Percentiles rank a stretch among this genome's conserved stretches.
These are phyloP conservation scores for Brachyptera risi DNA, from an alignment of 2,888 invertebrate genomes.

Conservation along the genomic window DNA sequence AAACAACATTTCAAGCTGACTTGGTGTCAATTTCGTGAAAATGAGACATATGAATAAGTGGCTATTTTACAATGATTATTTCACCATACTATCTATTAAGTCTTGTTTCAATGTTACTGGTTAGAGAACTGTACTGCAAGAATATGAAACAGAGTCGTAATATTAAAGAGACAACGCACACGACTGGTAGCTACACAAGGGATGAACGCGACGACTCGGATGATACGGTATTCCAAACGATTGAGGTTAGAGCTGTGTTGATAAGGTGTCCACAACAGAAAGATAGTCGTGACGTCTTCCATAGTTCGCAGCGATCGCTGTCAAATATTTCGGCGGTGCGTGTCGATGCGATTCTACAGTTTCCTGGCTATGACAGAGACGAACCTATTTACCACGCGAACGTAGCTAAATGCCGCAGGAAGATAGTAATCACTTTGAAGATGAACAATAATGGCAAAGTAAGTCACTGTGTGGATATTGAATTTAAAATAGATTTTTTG, in stretches of 20 bases:
- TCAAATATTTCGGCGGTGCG: constrained; percentile 30
- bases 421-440: constrained; percentile 38
- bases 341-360: constrained; percentile 34
- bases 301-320: background rate
- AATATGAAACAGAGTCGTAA: background rate
- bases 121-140: background rate
- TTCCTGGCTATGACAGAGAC: constrained; percentile 32
- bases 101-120: background rate
- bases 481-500: background rate
- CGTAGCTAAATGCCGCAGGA: constrained; percentile 36
- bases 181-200: background rate
- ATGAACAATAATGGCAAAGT: constrained; percentile 40
- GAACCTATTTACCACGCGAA: constrained; percentile 29
- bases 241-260: constrained; percentile 35
- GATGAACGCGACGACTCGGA: constrained; percentile 25
- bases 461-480: constrained; percentile 8
- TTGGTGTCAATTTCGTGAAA: background rate
- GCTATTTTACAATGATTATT: background rate
- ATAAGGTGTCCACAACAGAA: constrained; percentile 33
- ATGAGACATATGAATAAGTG: background rate
- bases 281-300: constrained; percentile 21
- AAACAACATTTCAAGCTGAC: too few relatives aligned
- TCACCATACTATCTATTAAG: background rate
- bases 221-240: constrained; percentile 33
- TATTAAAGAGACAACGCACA: background rate